Conservation (phyloP, 53 echinoderm and acorn worm species). For the Hippasteria phrygiana region DNA sequence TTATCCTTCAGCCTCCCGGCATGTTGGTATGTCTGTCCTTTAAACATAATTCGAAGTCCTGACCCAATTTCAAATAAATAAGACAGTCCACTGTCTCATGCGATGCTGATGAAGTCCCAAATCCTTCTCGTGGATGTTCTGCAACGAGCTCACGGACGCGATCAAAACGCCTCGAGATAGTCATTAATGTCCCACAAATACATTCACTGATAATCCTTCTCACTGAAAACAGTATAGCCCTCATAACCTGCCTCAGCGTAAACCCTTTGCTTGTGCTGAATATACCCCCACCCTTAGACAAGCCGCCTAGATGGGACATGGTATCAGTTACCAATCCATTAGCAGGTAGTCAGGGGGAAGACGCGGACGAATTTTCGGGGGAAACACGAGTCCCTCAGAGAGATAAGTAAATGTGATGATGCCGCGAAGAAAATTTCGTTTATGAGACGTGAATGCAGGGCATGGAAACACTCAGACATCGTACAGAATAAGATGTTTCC, state of each 20-base stretch:
- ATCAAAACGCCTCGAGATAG: not conserved
- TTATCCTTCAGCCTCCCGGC: too few species aligned
- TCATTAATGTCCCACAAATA: not conserved
- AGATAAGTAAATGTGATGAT: not conserved
- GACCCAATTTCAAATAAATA: too few species aligned
- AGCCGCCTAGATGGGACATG: not conserved
- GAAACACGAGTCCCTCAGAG: not conserved
- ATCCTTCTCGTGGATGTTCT: not conserved
- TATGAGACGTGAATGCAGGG: not conserved
- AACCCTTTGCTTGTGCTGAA: not conserved
- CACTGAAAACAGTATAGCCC: not conserved
- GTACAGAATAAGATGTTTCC: not conserved
- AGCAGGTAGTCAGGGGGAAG: not conserved
- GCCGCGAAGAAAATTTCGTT: not conserved
- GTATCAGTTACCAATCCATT: constrained; percentile 7
- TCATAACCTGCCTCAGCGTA: not conserved
- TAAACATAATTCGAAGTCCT: not conserved
- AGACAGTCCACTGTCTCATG: too few species aligned
- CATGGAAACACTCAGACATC: not conserved
- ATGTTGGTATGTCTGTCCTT: not conserved
- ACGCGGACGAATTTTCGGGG: not conserved
- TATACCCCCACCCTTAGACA: too few species aligned
- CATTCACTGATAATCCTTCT: not conserved
- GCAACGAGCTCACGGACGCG: not conserved
- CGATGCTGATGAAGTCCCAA: not conserved